Evolutionary conservation across 2,888 invertebrate species (phyloP).

Genomic region (Litoditis marina): DNA sequence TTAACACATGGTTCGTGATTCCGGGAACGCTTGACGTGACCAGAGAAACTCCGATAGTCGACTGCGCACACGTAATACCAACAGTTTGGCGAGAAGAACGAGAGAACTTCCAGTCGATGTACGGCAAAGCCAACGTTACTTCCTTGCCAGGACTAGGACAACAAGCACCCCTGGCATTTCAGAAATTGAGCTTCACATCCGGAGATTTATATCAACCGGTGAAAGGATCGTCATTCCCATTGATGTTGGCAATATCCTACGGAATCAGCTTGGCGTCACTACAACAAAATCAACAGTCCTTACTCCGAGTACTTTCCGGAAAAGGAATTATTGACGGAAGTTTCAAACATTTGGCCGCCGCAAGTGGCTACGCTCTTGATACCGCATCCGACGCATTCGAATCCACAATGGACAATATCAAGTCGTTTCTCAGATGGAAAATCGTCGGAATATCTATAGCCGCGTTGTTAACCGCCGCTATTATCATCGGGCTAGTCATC

Average conservation of each 20-base stretch:
- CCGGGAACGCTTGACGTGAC: not conserved
- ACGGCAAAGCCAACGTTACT: not conserved
- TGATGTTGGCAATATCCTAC: not conserved
- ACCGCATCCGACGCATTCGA: no score
- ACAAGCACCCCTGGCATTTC: not conserved
- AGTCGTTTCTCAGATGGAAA: not conserved
- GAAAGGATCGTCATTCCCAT: not conserved
- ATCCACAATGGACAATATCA: not conserved
- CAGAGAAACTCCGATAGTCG: not conserved
- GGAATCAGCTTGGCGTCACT: not conserved
- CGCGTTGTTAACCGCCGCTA: not conserved
- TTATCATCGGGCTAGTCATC: not conserved
- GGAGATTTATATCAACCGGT: not conserved
- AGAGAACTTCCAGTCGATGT: not conserved
- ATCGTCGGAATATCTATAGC: no score
- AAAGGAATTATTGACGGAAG: not conserved
- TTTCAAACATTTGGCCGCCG: no score
- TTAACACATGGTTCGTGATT: not conserved
- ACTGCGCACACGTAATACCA: not conserved
- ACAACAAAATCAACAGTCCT: not conserved
- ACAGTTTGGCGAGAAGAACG: not conserved
- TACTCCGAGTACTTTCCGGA: not conserved
- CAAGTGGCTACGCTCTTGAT: no score
- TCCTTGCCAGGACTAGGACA: not conserved
- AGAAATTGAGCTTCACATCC: not conserved